Percentiles rank a stretch among this genome's conserved stretches.
Conservation (phyloP, 1,140 invertebrate genomes). For the Drosophila nikananu region DNA sequence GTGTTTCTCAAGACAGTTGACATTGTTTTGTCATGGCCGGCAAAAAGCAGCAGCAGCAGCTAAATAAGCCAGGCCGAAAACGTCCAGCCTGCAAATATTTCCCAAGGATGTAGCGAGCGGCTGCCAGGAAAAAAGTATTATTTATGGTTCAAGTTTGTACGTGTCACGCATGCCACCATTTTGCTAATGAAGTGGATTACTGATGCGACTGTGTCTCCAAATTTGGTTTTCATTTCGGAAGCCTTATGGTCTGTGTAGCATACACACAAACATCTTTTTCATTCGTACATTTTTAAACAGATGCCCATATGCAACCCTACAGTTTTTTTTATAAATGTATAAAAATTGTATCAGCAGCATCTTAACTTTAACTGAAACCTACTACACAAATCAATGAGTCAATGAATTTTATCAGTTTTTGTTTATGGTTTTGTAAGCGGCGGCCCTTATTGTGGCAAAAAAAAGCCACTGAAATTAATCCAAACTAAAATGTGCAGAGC, state of each 20-base stretch:
- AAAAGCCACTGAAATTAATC: background rate
- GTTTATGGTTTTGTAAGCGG: background rate
- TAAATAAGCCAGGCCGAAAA: constrained; percentile 68
- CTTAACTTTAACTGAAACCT: background rate
- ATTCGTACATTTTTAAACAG: background rate
- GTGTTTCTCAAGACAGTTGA: constrained; percentile 85
- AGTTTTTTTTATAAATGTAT: background rate
- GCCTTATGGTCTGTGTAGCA: background rate
- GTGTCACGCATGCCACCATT: constrained; percentile 62
- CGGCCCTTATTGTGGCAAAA: background rate
- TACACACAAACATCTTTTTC: background rate
- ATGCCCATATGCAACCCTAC: background rate
- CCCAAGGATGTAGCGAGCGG: constrained; percentile 56
- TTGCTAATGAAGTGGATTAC: constrained; percentile 66
- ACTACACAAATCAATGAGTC: background rate
- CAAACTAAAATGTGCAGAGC: background rate
- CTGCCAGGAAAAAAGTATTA: constrained; percentile 64
- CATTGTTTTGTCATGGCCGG: constrained; percentile 70
- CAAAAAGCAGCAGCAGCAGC: constrained; percentile 56
- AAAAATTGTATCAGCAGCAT: constrained; percentile 2
- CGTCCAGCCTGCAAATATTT: constrained; percentile 62
- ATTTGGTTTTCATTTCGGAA: constrained; percentile 22
- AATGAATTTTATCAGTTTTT: too few relatives aligned
- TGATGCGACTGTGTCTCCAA: constrained; percentile 16
- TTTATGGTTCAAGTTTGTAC: constrained; percentile 67